Evolutionary conservation across 2,888 invertebrate genomes (phyloP).

Genomic region (Eupithecia subumbrata): DNA sequence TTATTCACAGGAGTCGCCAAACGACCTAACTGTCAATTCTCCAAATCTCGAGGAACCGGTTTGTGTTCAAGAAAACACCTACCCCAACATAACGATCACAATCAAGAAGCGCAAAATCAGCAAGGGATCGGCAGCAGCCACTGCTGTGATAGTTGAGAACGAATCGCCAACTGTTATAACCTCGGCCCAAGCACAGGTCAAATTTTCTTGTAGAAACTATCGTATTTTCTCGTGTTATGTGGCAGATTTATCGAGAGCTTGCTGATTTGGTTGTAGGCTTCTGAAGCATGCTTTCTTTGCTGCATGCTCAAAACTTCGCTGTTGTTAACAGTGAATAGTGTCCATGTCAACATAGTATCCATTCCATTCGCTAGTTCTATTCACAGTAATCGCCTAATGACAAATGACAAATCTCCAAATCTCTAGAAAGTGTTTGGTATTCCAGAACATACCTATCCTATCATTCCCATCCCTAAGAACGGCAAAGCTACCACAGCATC

Average conservation of each 20-base stretch:
- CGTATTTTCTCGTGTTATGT: too few relatives aligned
- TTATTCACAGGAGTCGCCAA: conserved; percentile 5
- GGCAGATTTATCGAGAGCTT: background rate
- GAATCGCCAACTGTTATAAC: background rate
- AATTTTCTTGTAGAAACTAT: background rate
- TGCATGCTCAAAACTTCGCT: too few relatives aligned
- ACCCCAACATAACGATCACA: background rate
- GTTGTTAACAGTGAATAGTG: too few relatives aligned
- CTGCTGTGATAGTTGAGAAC: conserved; percentile 3
- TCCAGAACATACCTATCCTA: background rate
- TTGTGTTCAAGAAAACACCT: background rate
- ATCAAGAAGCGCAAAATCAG: conserved; percentile 28
- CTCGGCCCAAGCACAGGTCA: background rate
- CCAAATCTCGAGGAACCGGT: background rate
- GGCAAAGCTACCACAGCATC: conserved; percentile 9
- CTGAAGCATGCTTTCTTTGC: too few relatives aligned
- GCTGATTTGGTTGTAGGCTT: background rate
- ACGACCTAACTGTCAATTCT: background rate
- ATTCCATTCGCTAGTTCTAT: background rate
- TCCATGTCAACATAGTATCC: background rate
- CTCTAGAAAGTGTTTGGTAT: background rate
- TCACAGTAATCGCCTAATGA: conserved; percentile 1
- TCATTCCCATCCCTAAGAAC: conserved; percentile 18
- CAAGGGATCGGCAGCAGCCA: background rate
- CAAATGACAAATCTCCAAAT: background rate